Evolutionary conservation across 2,888 invertebrate species (phyloP).

Genomic region (Oscheius sp.): DNA sequence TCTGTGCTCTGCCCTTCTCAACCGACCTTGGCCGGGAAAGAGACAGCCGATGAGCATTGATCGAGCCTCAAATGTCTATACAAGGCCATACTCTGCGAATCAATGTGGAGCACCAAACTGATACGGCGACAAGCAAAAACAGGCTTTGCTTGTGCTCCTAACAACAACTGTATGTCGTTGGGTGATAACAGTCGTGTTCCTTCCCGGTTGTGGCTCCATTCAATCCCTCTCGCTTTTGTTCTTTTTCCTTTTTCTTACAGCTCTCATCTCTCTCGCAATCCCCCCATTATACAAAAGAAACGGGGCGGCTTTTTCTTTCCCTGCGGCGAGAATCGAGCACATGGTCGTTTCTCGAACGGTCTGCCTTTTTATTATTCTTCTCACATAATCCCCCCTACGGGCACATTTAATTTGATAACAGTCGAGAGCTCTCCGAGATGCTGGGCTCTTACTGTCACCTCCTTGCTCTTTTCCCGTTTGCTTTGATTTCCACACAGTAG

Average conservation of each 20-base stretch:
- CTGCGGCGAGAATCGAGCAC: too few relatives aligned
- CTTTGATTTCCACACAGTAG: too few relatives aligned
- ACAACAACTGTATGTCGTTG: background rate
- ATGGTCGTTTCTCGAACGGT: too few relatives aligned
- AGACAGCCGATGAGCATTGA: constrained; percentile 28
- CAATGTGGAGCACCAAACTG: constrained; percentile 14
- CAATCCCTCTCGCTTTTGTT: background rate
- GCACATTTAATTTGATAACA: too few relatives aligned
- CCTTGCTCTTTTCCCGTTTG: too few relatives aligned
- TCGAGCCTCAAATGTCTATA: constrained; percentile 4
- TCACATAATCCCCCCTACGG: too few relatives aligned
- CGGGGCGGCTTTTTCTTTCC: background rate
- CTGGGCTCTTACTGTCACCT: too few relatives aligned
- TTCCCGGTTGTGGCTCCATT: too few relatives aligned
- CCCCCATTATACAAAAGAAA: background rate
- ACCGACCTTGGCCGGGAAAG: background rate
- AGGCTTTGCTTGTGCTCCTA: background rate
- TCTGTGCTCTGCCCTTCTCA: too few relatives aligned
- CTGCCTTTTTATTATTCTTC: too few relatives aligned
- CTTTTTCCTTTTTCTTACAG: background rate
- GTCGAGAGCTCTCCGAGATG: too few relatives aligned
- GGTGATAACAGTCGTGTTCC: too few relatives aligned
- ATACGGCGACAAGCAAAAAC: constrained; percentile 9
- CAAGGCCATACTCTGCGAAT: constrained; percentile 17
- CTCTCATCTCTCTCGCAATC: background rate